phyloP scores from a whole-genome alignment of 2,113 vertebrate species.

The Motacilla alba region DNA sequence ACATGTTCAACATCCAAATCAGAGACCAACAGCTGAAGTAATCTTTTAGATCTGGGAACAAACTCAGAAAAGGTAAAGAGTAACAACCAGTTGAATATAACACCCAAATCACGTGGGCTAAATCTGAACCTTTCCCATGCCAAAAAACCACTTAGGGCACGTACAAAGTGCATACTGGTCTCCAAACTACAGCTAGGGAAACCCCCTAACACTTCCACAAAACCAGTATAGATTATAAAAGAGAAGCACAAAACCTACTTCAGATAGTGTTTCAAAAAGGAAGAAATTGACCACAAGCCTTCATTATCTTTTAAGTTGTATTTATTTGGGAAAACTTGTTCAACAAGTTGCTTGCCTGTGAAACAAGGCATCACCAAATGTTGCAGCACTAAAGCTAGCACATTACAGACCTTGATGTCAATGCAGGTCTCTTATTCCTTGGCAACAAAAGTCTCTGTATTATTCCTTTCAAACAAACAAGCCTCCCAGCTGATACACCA shows the following conservation, averaged over 20 bases:
- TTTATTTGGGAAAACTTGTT: background rate
- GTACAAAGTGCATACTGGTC: background rate
- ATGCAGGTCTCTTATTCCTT: background rate
- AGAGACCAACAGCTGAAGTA: background rate
- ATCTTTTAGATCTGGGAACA: background rate
- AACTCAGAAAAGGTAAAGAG: background rate
- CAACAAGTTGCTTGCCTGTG: background rate
- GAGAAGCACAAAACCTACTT: background rate
- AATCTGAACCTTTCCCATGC: background rate
- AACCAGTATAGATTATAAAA: background rate
- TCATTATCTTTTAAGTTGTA: background rate
- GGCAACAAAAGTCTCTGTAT: background rate
- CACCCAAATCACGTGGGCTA: background rate
- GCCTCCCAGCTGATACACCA: background rate
- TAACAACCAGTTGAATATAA: background rate
- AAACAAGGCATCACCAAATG: background rate
- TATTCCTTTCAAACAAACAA: background rate
- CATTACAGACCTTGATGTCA: background rate
- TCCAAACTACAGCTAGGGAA: background rate
- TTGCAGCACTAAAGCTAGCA: background rate
- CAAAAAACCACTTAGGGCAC: background rate
- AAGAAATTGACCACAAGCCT: background rate
- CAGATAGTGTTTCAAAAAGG: background rate
- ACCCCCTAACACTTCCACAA: background rate
- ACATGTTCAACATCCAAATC: background rate